phyloP scores from a whole-genome alignment of 2,888 invertebrate genomes.

The Charanyca ferruginea region DNA sequence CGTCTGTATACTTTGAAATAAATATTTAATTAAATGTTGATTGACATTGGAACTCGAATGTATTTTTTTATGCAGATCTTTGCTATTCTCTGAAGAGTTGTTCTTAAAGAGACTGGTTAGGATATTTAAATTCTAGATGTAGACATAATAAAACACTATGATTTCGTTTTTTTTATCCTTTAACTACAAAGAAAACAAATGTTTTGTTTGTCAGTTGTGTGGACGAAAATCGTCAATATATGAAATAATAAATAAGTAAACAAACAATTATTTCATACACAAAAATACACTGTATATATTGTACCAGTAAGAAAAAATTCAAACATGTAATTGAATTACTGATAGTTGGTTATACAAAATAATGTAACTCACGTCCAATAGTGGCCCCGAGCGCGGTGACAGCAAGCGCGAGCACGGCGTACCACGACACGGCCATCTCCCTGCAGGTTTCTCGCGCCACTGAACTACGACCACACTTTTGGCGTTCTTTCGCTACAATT shows the following conservation, averaged over 20 bases:
- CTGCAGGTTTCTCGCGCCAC: constrained; percentile 83
- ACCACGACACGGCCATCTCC: constrained; percentile 85
- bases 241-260: not conserved
- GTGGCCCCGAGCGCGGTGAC: constrained; percentile 86
- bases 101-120: not conserved
- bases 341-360: constrained; percentile 37
- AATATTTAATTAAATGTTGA: not conserved
- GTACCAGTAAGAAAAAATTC: not conserved
- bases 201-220: not conserved
- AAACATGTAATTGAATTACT: not conserved
- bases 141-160: not conserved
- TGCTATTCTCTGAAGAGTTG: constrained; percentile 3
- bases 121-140: not conserved
- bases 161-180: too few relatives aligned
- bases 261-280: too few relatives aligned
- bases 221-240: not conserved
- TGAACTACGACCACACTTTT: constrained; percentile 77
- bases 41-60: too few relatives aligned
- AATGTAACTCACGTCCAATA: constrained; percentile 82
- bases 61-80: constrained; percentile 1
- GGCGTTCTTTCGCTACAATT: constrained; percentile 83
- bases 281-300: not conserved
- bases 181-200: too few relatives aligned
- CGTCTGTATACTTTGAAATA: not conserved
- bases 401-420: constrained; percentile 81